Percentiles rank a stretch among this genome's conserved stretches.
Evolutionary conservation across 2,113 vertebrate genomes (phyloP).

Genomic region (Neolamprologus kungweensis): DNA sequence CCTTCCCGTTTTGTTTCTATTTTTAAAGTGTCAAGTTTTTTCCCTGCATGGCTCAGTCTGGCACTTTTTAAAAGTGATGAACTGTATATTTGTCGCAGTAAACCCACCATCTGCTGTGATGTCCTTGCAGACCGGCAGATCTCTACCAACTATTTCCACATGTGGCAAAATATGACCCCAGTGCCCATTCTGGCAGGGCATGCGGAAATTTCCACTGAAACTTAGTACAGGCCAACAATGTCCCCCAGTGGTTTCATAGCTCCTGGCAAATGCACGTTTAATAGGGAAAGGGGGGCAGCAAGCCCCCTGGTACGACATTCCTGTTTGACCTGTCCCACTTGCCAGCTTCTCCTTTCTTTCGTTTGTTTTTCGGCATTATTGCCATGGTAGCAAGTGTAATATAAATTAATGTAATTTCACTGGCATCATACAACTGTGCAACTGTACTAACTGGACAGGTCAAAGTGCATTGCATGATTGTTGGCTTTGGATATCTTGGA

Average conservation of each 20-base stretch:
- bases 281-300: neutral
- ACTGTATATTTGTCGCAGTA: neutral
- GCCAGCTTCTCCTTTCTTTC: neutral
- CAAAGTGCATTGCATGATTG: neutral
- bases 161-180: conserved; percentile 50
- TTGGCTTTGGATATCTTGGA: neutral
- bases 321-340: conserved; percentile 16
- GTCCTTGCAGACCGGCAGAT: neutral
- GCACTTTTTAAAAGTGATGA: neutral
- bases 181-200: conserved; percentile 40
- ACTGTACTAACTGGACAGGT: neutral
- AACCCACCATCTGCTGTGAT: conserved; percentile 3
- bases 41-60: neutral
- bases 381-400: neutral
- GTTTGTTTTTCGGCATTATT: neutral
- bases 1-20: neutral
- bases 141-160: conserved; percentile 23
- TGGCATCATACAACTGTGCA: neutral
- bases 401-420: neutral
- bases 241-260: conserved; percentile 6
- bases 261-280: conserved; percentile 1
- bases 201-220: conserved; percentile 54
- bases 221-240: conserved; percentile 41
- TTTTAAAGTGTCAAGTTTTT: neutral
- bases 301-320: neutral